These are phyloP conservation scores for Ceraclea dissimilis DNA, from an alignment of 2,888 invertebrate species.

Conservation along the genomic window DNA sequence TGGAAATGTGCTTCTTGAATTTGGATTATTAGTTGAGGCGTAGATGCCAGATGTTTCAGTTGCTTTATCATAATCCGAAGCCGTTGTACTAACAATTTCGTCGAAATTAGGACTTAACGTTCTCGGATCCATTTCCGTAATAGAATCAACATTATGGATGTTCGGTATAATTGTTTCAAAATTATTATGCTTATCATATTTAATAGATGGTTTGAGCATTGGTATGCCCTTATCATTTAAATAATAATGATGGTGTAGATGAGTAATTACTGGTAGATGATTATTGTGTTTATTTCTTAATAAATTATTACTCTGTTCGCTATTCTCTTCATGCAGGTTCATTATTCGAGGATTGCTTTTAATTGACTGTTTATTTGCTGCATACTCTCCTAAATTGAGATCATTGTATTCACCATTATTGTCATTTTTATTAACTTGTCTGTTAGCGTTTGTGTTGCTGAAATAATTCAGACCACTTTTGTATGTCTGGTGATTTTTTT, in stretches of 20 bases:
- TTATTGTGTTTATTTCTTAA: no score
- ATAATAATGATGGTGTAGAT: conserved; percentile 39
- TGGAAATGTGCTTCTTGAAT: conserved; percentile 2
- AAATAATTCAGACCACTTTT: no score
- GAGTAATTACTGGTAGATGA: conserved; percentile 28
- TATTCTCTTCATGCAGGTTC: not conserved
- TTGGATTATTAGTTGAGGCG: not conserved
- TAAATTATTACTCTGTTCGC: not conserved
- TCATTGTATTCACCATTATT: no score
- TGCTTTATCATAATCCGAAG: not conserved
- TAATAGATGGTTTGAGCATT: conserved; percentile 15
- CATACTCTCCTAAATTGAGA: not conserved
- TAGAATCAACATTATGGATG: not conserved
- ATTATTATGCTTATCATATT: conserved; percentile 13
- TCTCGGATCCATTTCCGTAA: not conserved
- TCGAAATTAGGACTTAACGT: not conserved
- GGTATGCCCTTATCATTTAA: conserved; percentile 28
- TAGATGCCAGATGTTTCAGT: not conserved
- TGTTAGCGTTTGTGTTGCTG: no score
- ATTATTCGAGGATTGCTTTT: not conserved
- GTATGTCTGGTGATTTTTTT: conserved; percentile 25
- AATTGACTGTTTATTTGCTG: not conserved
- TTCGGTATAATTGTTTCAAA: conserved; percentile 8
- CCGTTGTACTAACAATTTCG: no score
- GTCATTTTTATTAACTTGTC: no score